Evolutionary conservation across 2,113 vertebrate genomes (phyloP).

Genomic region (Rhea pennata): DNA sequence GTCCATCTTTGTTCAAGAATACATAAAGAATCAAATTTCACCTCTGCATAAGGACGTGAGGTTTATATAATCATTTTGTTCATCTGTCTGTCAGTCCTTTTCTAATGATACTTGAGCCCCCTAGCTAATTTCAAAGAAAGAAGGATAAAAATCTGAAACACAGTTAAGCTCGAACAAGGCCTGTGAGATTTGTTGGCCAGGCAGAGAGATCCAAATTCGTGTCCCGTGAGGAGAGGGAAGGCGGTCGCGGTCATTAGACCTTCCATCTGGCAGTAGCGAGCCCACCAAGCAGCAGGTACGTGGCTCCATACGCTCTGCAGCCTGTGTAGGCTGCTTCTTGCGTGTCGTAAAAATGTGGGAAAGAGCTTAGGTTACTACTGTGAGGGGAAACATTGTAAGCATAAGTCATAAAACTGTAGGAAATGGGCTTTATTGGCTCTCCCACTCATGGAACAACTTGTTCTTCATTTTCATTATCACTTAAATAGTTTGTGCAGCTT

Average conservation of each 20-base stretch:
- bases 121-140: not conserved
- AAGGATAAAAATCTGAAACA: not conserved
- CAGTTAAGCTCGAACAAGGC: not conserved
- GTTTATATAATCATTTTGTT: not conserved
- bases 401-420: not conserved
- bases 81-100: not conserved
- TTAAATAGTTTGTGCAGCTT: not conserved
- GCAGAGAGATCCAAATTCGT: not conserved
- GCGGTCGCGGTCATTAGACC: not conserved
- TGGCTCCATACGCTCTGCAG: not conserved
- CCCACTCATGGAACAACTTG: not conserved
- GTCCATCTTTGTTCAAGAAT: not conserved
- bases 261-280: not conserved
- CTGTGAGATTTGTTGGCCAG: not conserved
- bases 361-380: not conserved
- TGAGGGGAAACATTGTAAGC: not conserved
- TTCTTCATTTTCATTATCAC: not conserved
- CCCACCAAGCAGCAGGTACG: rapidly evolving
- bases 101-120: not conserved
- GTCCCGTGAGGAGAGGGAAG: not conserved
- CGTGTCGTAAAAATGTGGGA: not conserved
- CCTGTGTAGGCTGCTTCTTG: not conserved
- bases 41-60: not conserved
- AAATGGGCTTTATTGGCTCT: not conserved
- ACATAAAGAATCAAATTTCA: not conserved